Conservation (phyloP, 1,140 invertebrate species). For the Sogatella furcifera region DNA sequence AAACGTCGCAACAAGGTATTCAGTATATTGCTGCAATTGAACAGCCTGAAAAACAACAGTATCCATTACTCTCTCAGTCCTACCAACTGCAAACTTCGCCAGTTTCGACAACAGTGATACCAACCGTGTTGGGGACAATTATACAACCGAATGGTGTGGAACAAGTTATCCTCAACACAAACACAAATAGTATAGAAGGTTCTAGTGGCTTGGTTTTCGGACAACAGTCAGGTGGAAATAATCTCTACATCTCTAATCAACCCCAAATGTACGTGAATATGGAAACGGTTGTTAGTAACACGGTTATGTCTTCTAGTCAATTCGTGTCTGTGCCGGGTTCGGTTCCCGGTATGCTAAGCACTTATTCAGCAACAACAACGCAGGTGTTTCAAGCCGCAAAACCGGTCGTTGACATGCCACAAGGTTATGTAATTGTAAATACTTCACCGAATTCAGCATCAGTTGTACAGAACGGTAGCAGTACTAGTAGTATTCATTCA, state of each 20-base stretch:
- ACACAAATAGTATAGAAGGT: constrained; percentile 50
- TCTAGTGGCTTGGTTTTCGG: constrained; percentile 34
- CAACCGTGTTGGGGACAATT: constrained; percentile 48
- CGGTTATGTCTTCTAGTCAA: constrained; percentile 73
- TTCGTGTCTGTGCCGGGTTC: constrained; percentile 54
- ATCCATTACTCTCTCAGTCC: constrained; percentile 38
- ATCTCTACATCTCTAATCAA: constrained; percentile 38
- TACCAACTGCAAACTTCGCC: constrained; percentile 32
- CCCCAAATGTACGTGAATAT: constrained; percentile 70
- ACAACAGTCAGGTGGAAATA: constrained; percentile 24
- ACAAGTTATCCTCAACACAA: constrained; percentile 43
- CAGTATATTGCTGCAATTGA: constrained; percentile 59
- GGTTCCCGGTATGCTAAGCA: constrained; percentile 63
- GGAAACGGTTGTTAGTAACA: constrained; percentile 74
- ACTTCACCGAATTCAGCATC: constrained; percentile 17
- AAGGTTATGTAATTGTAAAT: constrained; percentile 55
- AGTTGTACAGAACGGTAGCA: too few species aligned
- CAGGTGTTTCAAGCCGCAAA: constrained; percentile 74
- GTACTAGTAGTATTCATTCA: too few species aligned
- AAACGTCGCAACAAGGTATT: constrained; percentile 51
- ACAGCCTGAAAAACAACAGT: constrained; percentile 45
- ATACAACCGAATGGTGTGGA: constrained; percentile 47
- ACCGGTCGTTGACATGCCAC: constrained; percentile 51
- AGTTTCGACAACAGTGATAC: constrained; percentile 34
- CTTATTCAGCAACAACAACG: constrained; percentile 66